A percentile compares a stretch with the other conserved stretches of the same genome.
phyloP scores from a whole-genome alignment of 37 sponge, comb jelly and placozoan species.

The Haliclona indistincta region DNA sequence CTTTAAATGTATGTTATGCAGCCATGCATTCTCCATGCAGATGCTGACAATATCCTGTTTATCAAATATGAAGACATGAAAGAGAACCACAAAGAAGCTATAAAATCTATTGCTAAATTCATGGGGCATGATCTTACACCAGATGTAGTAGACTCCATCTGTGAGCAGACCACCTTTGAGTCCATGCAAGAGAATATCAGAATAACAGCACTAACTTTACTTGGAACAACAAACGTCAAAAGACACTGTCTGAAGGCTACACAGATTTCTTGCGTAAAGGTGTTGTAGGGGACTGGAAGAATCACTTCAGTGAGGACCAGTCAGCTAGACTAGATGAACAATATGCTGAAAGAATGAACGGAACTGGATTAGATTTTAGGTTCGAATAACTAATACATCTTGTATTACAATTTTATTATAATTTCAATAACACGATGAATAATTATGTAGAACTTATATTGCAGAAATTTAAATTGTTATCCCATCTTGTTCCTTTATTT shows the following conservation, averaged over 20 bases:
- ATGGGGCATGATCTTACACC: constrained; percentile 12
- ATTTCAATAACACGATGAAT: too few species aligned
- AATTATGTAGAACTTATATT: too few species aligned
- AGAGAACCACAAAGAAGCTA: background rate
- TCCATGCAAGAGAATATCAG: constrained; percentile 50
- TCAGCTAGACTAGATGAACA: constrained; percentile 2
- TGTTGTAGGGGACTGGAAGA: constrained; percentile 39
- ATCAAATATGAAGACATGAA: background rate
- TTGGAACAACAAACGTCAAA: constrained; percentile 15
- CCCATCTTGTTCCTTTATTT: too few species aligned
- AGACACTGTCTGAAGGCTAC: too few species aligned
- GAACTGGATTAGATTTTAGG: constrained; percentile 22
- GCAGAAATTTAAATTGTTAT: too few species aligned
- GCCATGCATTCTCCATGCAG: background rate
- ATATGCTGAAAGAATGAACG: background rate
- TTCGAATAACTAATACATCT: too few species aligned
- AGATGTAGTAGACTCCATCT: constrained; percentile 22
- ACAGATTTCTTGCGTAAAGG: constrained; percentile 25
- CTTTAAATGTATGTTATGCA: background rate
- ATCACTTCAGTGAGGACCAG: constrained; percentile 26
- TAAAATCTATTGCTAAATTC: background rate
- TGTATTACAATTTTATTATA: too few species aligned
- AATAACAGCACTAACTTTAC: constrained; percentile 15
- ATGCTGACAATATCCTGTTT: background rate
- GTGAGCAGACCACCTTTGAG: constrained; percentile 26